Percentiles rank a stretch among this genome's conserved stretches.
Evolutionary conservation across 1,140 invertebrate species (phyloP).

Genomic region (Lordiphosa collinella): DNA sequence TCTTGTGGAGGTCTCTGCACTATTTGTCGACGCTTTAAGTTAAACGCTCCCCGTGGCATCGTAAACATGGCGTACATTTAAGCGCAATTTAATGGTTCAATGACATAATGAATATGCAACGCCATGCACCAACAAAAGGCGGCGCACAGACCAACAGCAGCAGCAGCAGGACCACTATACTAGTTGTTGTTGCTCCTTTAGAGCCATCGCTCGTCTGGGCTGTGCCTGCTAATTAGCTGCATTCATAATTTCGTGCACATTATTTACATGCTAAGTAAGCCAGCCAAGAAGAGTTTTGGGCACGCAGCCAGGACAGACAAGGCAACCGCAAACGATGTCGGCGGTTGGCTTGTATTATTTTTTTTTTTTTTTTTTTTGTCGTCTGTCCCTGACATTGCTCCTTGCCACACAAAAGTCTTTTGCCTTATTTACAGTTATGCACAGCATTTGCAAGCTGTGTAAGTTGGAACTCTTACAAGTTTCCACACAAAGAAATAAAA

Average conservation of each 20-base stretch:
- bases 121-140: constrained; percentile 15
- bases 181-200: constrained; percentile 2
- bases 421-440: constrained; percentile 68
- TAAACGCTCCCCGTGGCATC: constrained; percentile 66
- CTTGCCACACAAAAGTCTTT: constrained; percentile 36
- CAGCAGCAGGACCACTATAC: constrained; percentile 3
- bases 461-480: constrained; percentile 69
- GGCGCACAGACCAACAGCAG: constrained; percentile 4
- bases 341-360: background rate
- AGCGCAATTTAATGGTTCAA: constrained; percentile 74
- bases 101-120: constrained; percentile 75
- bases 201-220: constrained; percentile 1
- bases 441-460: constrained; percentile 49
- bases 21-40: constrained; percentile 74
- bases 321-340: constrained; percentile 4
- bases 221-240: constrained; percentile 66
- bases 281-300: constrained; percentile 11
- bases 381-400: constrained; percentile 22
- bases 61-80: constrained; percentile 59
- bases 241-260: constrained; percentile 76
- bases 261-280: constrained; percentile 73
- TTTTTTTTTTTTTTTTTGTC: no score
- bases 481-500: constrained; percentile 27
- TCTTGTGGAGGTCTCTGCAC: constrained; percentile 24
- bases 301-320: constrained; percentile 23